These are phyloP conservation scores for Cyphomyrmex costatus DNA, from an alignment of 1,140 invertebrate genomes.

Conservation along the genomic window DNA sequence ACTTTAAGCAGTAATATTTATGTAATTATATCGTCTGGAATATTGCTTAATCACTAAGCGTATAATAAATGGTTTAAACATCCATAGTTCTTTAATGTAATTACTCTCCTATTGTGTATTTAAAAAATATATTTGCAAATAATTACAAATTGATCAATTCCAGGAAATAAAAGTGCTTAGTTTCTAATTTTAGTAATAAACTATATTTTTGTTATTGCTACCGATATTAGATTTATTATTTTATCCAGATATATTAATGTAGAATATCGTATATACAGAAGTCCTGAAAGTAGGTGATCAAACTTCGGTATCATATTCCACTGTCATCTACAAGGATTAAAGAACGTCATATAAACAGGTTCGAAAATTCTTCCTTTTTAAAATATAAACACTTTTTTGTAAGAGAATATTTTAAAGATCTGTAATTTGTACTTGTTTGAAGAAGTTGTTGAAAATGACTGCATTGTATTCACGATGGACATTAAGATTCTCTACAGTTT, in stretches of 20 bases:
- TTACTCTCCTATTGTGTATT: conserved; percentile 12
- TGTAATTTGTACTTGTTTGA: too few species aligned
- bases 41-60: conserved; percentile 57
- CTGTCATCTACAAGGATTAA: too few species aligned
- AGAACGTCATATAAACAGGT: too few species aligned
- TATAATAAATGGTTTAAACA: conserved; percentile 54
- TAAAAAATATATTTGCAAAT: not conserved
- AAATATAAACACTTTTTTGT: too few species aligned
- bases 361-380: too few species aligned
- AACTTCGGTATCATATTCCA: too few species aligned
- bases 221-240: not conserved
- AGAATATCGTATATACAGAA: not conserved
- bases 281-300: too few species aligned
- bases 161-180: not conserved
- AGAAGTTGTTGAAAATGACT: too few species aligned
- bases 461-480: too few species aligned
- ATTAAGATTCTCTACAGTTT: too few species aligned
- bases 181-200: not conserved
- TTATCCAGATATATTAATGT: not conserved
- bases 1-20: conserved; percentile 52
- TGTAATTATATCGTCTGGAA: conserved; percentile 36
- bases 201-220: not conserved
- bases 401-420: too few species aligned
- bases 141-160: not conserved
- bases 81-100: not conserved